A percentile compares a stretch with the other conserved stretches of the same genome.
These are phyloP conservation scores for Aethina tumida DNA, from an alignment of 1,140 invertebrate genomes.

Conservation along the genomic window DNA sequence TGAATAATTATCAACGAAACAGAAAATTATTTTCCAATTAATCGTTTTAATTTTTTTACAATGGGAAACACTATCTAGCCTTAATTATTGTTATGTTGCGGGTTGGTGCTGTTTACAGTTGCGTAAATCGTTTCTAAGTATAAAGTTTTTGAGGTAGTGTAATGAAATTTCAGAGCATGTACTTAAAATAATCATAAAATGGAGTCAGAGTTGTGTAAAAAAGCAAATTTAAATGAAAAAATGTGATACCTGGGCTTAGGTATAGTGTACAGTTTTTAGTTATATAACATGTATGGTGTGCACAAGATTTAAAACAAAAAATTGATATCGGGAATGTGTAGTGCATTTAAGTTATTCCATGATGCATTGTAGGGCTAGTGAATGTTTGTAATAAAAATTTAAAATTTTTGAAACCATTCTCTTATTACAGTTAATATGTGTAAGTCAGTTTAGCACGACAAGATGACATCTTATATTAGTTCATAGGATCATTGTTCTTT, in stretches of 20 bases:
- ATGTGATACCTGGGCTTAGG: constrained; percentile 25
- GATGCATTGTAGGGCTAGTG: constrained; percentile 20
- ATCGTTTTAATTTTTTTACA: too few species aligned
- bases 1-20: too few species aligned
- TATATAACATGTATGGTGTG: constrained; percentile 16
- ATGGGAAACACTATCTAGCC: too few species aligned
- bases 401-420: constrained; percentile 14
- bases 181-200: too few species aligned
- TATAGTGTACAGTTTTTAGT: constrained; percentile 20
- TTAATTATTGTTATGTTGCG: too few species aligned
- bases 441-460: constrained; percentile 24
- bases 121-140: too few species aligned
- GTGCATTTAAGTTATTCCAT: constrained; percentile 31
- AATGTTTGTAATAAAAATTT: constrained; percentile 11
- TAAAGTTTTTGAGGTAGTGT: too few species aligned
- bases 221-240: too few species aligned
- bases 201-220: too few species aligned
- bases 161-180: too few species aligned
- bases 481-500: constrained; percentile 35
- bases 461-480: constrained; percentile 26
- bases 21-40: too few species aligned
- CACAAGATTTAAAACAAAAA: constrained; percentile 15
- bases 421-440: constrained; percentile 23
- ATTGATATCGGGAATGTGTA: constrained; percentile 17
- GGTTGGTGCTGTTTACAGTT: too few species aligned